phyloP scores from a whole-genome alignment of 2,888 invertebrate species.

The Zhuqinia jingwanae region DNA sequence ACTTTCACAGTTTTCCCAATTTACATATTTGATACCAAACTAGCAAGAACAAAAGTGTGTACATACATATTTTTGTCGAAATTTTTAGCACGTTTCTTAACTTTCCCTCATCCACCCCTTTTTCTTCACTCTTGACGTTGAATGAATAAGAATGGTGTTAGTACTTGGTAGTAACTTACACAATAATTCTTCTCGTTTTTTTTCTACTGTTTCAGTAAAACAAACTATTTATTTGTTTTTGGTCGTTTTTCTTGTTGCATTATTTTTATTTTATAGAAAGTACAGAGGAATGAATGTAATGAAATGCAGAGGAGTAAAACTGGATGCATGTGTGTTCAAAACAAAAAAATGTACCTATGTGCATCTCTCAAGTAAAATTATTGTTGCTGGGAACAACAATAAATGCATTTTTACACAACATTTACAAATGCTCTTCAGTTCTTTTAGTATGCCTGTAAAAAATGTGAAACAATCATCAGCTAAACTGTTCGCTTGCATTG shows the following conservation, averaged over 20 bases:
- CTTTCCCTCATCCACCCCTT: constrained; percentile 22
- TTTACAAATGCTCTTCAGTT: constrained; percentile 48
- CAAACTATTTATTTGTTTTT: background rate
- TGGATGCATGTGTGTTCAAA: background rate
- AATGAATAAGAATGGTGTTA: constrained; percentile 42
- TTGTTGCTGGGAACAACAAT: background rate
- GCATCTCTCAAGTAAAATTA: constrained; percentile 10
- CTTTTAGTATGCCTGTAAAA: constrained; percentile 53
- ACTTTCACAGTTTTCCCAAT: background rate
- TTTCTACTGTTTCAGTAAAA: background rate
- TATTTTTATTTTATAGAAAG: background rate
- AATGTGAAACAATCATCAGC: background rate
- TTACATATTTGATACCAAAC: background rate
- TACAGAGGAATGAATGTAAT: constrained; percentile 21
- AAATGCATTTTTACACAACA: constrained; percentile 28
- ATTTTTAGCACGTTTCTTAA: constrained; percentile 53
- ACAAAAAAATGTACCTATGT: background rate
- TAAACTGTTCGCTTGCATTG: background rate
- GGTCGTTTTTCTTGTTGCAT: constrained; percentile 31
- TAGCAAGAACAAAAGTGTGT: background rate
- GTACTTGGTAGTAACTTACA: constrained; percentile 23
- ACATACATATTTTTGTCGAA: background rate
- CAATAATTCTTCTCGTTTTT: constrained; percentile 34
- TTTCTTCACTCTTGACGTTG: background rate
- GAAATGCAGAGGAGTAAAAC: constrained; percentile 45